Evolutionary conservation across 2,888 invertebrate genomes (phyloP), one percentile per base, ranked within the genome.

Genomic region (Brenthis ino): DNA sequence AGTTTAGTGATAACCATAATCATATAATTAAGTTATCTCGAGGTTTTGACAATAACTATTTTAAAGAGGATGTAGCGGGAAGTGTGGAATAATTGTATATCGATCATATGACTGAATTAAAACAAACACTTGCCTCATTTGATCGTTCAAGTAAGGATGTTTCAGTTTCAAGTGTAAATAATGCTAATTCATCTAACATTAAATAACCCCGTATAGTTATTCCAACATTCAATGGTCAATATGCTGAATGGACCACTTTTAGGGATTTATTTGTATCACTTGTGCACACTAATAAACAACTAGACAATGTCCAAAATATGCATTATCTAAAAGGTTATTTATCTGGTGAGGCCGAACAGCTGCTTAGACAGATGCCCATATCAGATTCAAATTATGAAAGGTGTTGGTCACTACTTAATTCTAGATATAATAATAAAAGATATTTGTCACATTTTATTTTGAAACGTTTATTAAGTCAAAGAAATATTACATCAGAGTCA

Each of bases 321-420:
- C 60, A 74, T 71, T 48, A 64, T 55, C 48, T 64, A 24, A 64
- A 64, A 43, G 54, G 64, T 50, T 48, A 64, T 56, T 70, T 60
- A 47, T 74, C 67, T 0, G 77, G 77, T 0, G 78, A 79, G n/a
- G 77, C 76, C 0, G 77, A 79, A 20, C 74, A 69, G 24, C 33
- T 77, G 0, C 48, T 79, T 0, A 37, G 74, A 28, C 72, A 76
- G 43, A 60, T 74, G 1, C 65, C 65, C 0, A 67, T 75, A 3
- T 72, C 75, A 0, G 43, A 57, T 0, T 72, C 56, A 1, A 79
- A 72, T 65, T 77, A 79, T 57, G 33, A 13, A 2, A n/a, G 14
- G 8, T 68, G 69, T 53, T 79, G 77, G 79, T 20, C 58, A 12
- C 14, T 68, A 8, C 58, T 79, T 51, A 64, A 73, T 8, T 8